Evolutionary conservation across 2,797 vertebrate genomes (phyloP).

Genomic region (Rhabdomys pumilio): DNA sequence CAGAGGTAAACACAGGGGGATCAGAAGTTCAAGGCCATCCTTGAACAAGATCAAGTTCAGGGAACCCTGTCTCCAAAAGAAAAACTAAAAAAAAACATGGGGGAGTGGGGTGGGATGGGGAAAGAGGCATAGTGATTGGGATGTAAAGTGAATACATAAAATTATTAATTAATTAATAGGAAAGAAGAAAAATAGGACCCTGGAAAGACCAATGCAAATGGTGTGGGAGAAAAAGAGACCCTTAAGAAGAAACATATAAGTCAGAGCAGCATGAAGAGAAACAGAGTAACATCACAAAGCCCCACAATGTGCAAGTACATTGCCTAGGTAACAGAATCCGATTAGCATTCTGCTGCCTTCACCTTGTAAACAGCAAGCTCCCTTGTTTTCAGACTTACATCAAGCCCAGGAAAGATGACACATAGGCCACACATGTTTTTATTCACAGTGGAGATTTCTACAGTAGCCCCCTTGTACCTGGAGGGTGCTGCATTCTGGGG

Average conservation of each 20-base stretch:
- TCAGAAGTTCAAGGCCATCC: not conserved
- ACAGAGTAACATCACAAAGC: not conserved
- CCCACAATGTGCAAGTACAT: not conserved
- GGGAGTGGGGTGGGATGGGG: too few species aligned
- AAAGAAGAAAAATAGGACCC: not conserved
- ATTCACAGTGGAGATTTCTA: accelerated
- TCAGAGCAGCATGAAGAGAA: not conserved
- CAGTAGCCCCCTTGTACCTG: not conserved
- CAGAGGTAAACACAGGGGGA: not conserved
- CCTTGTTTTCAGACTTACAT: not conserved
- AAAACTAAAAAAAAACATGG: not conserved
- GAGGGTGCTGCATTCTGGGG: not conserved
- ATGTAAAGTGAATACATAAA: not conserved
- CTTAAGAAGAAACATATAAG: not conserved
- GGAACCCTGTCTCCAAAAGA: not conserved
- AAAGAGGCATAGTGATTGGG: not conserved
- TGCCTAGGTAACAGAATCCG: not conserved
- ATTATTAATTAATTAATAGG: not conserved
- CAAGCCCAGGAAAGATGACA: not conserved
- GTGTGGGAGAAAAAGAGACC: accelerated
- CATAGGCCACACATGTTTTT: accelerated
- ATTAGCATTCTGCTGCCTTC: not conserved
- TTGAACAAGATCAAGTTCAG: not conserved
- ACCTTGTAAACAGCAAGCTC: not conserved
- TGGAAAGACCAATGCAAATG: not conserved